These are phyloP conservation scores for Teleogryllus occipitalis DNA, from an alignment of 1,140 invertebrate genomes.

Conservation along the genomic window DNA sequence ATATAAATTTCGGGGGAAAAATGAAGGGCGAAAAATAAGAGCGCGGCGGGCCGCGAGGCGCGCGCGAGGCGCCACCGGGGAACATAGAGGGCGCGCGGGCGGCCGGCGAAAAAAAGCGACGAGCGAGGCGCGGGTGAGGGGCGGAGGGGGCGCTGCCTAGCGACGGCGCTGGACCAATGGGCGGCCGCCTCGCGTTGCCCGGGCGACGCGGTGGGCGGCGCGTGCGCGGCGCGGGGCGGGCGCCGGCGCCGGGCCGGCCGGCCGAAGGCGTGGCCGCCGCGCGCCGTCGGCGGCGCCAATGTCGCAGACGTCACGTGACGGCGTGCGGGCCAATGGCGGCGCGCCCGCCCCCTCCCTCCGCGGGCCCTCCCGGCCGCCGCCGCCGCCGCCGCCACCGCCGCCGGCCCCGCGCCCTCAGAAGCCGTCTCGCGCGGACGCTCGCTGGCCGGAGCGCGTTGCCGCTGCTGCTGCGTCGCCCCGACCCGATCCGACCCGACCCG, in stretches of 20 bases:
- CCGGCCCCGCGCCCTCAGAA: neutral
- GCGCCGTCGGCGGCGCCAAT: neutral
- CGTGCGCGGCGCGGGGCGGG: neutral
- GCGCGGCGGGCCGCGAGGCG: too few relatives aligned
- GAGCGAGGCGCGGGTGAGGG: too few relatives aligned
- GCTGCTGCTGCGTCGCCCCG: neutral
- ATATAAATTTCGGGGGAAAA: too few relatives aligned
- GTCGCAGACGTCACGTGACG: constrained; percentile 12
- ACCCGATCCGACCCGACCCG: neutral
- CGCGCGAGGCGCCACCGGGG: too few relatives aligned
- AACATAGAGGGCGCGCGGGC: too few relatives aligned
- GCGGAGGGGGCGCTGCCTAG: too few relatives aligned
- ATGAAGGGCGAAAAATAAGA: too few relatives aligned
- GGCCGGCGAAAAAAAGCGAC: too few relatives aligned
- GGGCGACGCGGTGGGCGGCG: constrained; percentile 11
- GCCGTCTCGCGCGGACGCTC: neutral
- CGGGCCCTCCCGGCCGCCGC: neutral
- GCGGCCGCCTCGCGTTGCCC: constrained; percentile 9
- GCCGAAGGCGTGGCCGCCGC: neutral
- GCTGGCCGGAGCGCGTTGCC: neutral
- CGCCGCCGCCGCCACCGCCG: too few relatives aligned
- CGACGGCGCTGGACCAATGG: constrained; percentile 8
- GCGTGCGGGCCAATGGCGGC: neutral
- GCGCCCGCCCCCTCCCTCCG: neutral
- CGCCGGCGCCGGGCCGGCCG: neutral